Evolutionary conservation across 2,113 vertebrate species (phyloP).

Genomic region (Xiphophorus hellerii): DNA sequence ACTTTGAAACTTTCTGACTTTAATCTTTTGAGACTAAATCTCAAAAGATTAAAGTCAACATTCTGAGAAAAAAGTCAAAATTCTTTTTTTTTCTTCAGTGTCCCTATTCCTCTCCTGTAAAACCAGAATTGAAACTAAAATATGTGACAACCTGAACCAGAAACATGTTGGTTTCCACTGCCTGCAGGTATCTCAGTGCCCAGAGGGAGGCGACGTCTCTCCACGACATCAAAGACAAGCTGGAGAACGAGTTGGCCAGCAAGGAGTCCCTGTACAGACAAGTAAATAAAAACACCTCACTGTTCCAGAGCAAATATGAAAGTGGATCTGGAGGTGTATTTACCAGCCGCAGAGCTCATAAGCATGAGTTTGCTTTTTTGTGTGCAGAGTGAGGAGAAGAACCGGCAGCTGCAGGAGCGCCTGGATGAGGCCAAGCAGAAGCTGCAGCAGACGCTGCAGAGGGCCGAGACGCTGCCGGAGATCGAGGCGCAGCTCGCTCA

Average conservation of each 20-base stretch:
- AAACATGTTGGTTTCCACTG: background rate
- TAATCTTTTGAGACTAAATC: too few species aligned
- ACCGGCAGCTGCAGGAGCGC: slow-evolving; percentile 91
- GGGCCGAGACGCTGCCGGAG: slow-evolving; percentile 91
- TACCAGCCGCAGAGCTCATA: slow-evolving; percentile 1
- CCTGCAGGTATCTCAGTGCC: slow-evolving; percentile 84
- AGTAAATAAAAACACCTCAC: slow-evolving; percentile 61
- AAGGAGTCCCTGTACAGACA: slow-evolving; percentile 94
- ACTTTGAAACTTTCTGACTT: too few species aligned
- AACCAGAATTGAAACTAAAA: background rate
- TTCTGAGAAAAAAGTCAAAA: too few species aligned
- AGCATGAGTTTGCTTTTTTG: slow-evolving; percentile 1
- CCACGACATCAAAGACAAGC: slow-evolving; percentile 93
- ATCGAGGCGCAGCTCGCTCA: slow-evolving; percentile 94
- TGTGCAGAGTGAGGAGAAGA: slow-evolving; percentile 91
- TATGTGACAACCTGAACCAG: background rate
- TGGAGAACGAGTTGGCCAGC: slow-evolving; percentile 94
- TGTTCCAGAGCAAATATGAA: slow-evolving; percentile 1
- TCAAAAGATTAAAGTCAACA: too few species aligned
- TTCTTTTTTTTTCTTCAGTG: too few species aligned
- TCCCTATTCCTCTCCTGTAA: too few species aligned
- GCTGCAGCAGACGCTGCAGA: slow-evolving; percentile 92
- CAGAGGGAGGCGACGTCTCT: slow-evolving; percentile 90
- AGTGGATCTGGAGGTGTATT: background rate
- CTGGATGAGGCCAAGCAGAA: slow-evolving; percentile 94